Percentiles rank a stretch among this genome's conserved stretches.
These are phyloP conservation scores for Fabriciana adippe DNA, from an alignment of 2,888 invertebrate species.

Conservation along the genomic window DNA sequence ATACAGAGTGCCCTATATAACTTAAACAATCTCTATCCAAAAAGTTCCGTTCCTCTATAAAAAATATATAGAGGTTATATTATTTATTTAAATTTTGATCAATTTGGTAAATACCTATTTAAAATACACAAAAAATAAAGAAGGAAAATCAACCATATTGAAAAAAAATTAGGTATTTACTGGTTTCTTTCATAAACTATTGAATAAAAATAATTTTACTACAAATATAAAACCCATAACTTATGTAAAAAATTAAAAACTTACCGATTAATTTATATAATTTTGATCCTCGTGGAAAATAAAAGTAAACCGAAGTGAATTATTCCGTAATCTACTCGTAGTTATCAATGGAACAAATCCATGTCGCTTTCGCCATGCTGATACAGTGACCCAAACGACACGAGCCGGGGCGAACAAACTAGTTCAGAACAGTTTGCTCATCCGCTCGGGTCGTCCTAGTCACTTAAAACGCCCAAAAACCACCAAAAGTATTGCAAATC, in stretches of 20 bases:
- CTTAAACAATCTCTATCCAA: no score
- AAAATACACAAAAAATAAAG: no score
- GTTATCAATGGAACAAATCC: constrained; percentile 37
- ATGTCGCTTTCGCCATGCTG: constrained; percentile 45
- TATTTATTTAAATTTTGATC: no score
- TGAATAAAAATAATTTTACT: no score
- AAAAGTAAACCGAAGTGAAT: background rate
- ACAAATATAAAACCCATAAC: no score
- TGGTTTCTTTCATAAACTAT: no score
- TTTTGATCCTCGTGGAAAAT: background rate
- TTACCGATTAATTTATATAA: background rate
- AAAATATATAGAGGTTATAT: no score
- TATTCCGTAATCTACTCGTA: constrained; percentile 1
- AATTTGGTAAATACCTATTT: no score
- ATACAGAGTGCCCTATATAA: no score
- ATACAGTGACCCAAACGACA: constrained; percentile 67
- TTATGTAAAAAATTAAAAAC: background rate
- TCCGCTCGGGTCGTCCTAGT: constrained; percentile 77
- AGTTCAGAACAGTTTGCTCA: constrained; percentile 76
- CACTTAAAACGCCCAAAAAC: constrained; percentile 30
- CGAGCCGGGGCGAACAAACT: constrained; percentile 84
- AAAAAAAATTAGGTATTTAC: no score
- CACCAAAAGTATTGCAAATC: constrained; percentile 26
- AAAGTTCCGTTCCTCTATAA: no score
- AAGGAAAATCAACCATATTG: no score